Evolutionary conservation across 2,888 invertebrate genomes (phyloP).

Genomic region (Osmoderma eremita): DNA sequence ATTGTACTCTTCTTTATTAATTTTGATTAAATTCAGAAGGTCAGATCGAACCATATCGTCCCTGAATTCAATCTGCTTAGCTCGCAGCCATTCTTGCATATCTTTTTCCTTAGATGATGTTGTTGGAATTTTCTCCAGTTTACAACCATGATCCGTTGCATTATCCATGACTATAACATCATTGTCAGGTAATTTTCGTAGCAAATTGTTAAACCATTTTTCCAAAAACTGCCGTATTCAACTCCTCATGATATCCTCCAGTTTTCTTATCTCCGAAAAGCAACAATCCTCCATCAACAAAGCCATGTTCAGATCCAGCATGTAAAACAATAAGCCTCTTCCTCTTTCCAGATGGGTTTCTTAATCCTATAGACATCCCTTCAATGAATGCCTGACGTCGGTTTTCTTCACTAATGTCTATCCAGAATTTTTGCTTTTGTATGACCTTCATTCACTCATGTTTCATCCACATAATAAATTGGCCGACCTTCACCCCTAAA

Average conservation of each 20-base stretch:
- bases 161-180: too few relatives aligned
- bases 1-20: constrained; percentile 6
- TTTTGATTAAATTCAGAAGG: neutral
- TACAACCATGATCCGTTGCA: neutral
- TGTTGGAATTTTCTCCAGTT: constrained; percentile 20
- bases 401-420: neutral
- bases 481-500: neutral
- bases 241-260: constrained; percentile 4
- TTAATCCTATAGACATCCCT: neutral
- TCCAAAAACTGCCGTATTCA: constrained; percentile 24
- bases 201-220: constrained; percentile 17
- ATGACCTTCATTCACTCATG: too few relatives aligned
- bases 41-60: constrained; percentile 7
- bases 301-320: too few relatives aligned
- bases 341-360: constrained; percentile 7
- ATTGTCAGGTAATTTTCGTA: constrained; percentile 6
- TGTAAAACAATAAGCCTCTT: constrained; percentile 17
- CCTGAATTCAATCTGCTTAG: too few relatives aligned
- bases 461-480: too few relatives aligned
- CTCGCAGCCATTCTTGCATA: neutral
- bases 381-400: constrained; percentile 18
- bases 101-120: neutral
- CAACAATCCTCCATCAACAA: too few relatives aligned
- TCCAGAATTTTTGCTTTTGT: neutral
- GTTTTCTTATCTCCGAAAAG: neutral